phyloP scores from a whole-genome alignment of 2,113 vertebrate genomes.

The Lepus americanus region DNA sequence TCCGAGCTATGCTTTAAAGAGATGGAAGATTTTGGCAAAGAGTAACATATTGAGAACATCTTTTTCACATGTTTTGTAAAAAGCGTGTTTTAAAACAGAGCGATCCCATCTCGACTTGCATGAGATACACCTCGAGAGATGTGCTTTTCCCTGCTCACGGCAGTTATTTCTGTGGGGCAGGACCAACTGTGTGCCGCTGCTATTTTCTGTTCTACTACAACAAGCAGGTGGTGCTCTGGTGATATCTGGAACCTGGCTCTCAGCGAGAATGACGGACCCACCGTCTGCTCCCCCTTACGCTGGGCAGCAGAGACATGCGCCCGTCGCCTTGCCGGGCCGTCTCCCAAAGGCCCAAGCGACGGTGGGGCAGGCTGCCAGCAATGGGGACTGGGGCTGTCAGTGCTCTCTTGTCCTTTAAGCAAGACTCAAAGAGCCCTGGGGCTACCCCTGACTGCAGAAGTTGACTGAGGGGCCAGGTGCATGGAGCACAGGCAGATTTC shows the following conservation, averaged over 20 bases:
- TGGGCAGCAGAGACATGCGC: rapidly evolving
- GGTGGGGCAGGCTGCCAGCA: rapidly evolving
- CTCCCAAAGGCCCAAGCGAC: rapidly evolving
- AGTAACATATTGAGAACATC: background rate
- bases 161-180: background rate
- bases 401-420: too few relatives aligned
- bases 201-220: background rate
- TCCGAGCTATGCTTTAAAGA: background rate
- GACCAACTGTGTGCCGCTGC: background rate
- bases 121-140: background rate
- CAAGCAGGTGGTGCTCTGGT: background rate
- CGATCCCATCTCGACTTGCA: background rate
- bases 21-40: background rate
- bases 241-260: background rate
- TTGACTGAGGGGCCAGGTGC: too few relatives aligned
- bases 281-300: background rate
- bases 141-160: background rate
- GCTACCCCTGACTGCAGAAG: background rate
- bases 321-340: background rate
- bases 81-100: background rate
- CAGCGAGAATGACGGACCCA: background rate
- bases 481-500: background rate
- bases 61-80: background rate
- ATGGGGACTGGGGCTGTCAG: background rate
- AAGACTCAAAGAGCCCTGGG: background rate